Evolutionary conservation across 2,797 vertebrate species (phyloP).

Genomic region (Typhlichthys subterraneus): DNA sequence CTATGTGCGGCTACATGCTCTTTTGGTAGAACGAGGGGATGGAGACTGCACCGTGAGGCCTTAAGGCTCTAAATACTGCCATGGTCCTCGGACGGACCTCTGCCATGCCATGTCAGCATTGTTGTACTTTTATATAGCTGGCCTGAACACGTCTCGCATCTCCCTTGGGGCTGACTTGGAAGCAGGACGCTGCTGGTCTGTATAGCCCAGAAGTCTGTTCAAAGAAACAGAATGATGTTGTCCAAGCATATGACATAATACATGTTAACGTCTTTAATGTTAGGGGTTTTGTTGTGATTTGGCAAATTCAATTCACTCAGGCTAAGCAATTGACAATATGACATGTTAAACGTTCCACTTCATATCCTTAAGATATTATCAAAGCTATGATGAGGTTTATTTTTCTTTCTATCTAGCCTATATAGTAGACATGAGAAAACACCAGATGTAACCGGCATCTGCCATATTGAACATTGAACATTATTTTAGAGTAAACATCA

Average conservation of each 20-base stretch:
- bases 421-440: too few species aligned
- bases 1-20: not conserved
- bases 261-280: too few species aligned
- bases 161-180: not conserved
- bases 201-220: slow-evolving; percentile 1
- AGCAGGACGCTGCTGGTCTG: slow-evolving; percentile 11
- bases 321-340: too few species aligned
- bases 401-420: too few species aligned
- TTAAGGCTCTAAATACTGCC: slow-evolving; percentile 15
- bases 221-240: not conserved
- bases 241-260: not conserved
- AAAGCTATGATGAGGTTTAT: too few species aligned
- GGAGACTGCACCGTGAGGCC: slow-evolving; percentile 12
- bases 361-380: too few species aligned
- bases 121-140: slow-evolving; percentile 40
- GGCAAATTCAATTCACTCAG: too few species aligned
- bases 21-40: slow-evolving; percentile 15
- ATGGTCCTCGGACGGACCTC: slow-evolving; percentile 19
- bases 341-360: too few species aligned
- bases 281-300: too few species aligned
- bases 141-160: slow-evolving; percentile 11
- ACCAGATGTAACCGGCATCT: too few species aligned
- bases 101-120: slow-evolving; percentile 32
- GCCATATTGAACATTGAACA: too few species aligned
- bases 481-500: too few species aligned